phyloP scores from a whole-genome alignment of 2,888 invertebrate species.

The Drosophila sordidula region DNA sequence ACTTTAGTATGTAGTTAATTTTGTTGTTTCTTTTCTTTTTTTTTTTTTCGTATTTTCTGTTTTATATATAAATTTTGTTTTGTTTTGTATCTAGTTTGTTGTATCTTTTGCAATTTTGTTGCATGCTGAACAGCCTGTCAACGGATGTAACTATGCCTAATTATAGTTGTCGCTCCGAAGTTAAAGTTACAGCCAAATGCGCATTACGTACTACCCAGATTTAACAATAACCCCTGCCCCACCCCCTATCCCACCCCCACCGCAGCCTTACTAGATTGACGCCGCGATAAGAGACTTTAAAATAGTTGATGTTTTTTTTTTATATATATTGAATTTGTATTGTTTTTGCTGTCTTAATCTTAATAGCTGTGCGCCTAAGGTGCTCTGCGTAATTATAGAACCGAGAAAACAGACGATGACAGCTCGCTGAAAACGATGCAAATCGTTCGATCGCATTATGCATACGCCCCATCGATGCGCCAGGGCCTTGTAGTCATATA shows the following conservation, averaged over 20 bases:
- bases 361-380: conserved; percentile 6
- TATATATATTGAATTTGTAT: not conserved
- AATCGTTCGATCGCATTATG: conserved; percentile 9
- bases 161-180: conserved; percentile 20
- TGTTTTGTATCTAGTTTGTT: conserved; percentile 1
- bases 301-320: not conserved
- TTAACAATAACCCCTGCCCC: not conserved
- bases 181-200: conserved; percentile 20
- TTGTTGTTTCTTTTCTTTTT: not conserved
- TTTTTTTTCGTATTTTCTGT: not conserved
- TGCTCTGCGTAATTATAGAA: conserved; percentile 13
- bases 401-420: conserved; percentile 10
- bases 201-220: conserved; percentile 12
- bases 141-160: conserved; percentile 14
- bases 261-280: not conserved
- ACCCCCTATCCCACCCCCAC: not conserved
- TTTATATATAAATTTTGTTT: too few relatives aligned
- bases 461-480: conserved; percentile 9
- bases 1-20: not conserved
- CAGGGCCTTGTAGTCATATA: not conserved
- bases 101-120: conserved; percentile 14
- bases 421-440: conserved; percentile 1
- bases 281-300: conserved; percentile 5
- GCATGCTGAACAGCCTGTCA: conserved; percentile 16
- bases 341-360: conserved; percentile 9